A percentile compares a stretch with the other conserved stretches of the same genome.
Conservation (phyloP, 2,113 vertebrate species). For the Ariopsis seemanni region DNA sequence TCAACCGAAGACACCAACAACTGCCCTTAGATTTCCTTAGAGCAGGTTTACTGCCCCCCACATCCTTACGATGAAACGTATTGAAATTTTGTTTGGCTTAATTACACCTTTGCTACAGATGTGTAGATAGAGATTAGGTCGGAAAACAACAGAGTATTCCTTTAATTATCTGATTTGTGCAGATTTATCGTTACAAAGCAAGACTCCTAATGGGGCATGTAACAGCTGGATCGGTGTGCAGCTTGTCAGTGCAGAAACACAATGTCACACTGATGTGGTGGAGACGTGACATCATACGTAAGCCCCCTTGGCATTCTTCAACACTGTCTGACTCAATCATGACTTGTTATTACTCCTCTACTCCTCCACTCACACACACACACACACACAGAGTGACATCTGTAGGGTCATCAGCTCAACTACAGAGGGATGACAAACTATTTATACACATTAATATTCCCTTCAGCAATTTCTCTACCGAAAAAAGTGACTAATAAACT, state of each 20-base stretch:
- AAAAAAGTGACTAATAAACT: neutral
- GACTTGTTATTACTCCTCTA: constrained; percentile 11
- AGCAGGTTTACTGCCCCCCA: neutral
- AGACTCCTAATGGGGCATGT: neutral
- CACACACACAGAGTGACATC: neutral
- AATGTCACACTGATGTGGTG: neutral
- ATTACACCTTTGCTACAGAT: neutral
- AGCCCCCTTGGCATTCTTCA: constrained; percentile 6
- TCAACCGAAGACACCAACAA: neutral
- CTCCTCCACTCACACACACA: neutral
- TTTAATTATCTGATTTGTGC: neutral
- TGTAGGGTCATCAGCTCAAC: neutral
- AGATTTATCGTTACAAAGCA: neutral
- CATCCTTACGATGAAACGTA: neutral
- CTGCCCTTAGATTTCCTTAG: neutral
- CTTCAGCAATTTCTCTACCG: neutral
- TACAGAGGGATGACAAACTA: neutral
- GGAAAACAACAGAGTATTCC: neutral
- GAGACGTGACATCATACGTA: constrained; percentile 51
- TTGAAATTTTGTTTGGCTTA: neutral
- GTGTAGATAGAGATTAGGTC: neutral
- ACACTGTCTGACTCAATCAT: constrained; percentile 17
- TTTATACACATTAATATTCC: neutral
- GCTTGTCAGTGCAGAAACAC: neutral
- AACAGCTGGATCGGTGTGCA: constrained; percentile 4